Conservation (phyloP, 2,888 invertebrate species). For the Pollenia griseotomentosa region DNA sequence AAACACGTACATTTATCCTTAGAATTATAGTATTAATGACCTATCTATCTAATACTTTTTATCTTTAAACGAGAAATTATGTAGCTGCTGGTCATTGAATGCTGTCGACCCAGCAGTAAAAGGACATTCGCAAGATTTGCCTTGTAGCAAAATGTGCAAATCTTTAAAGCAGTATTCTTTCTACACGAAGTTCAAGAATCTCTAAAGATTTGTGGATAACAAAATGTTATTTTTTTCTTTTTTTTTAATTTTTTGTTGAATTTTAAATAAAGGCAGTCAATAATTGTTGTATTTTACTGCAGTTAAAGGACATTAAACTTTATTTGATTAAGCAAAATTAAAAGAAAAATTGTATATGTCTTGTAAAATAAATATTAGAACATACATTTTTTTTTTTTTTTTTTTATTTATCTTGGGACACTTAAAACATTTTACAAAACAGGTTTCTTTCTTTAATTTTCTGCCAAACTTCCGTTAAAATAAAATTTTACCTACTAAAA, state of each 20-base stretch:
- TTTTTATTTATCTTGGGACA: too few relatives aligned
- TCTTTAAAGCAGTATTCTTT: not conserved
- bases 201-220: not conserved
- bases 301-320: constrained; percentile 19
- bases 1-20: not conserved
- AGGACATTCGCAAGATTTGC: not conserved
- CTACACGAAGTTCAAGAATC: not conserved
- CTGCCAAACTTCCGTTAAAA: too few relatives aligned
- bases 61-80: constrained; percentile 9
- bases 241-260: not conserved
- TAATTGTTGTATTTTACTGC: constrained; percentile 5
- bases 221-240: not conserved
- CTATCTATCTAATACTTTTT: constrained; percentile 22
- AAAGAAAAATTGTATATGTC: not conserved
- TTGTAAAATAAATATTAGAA: not conserved
- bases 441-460: too few relatives aligned
- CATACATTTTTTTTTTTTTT: too few relatives aligned
- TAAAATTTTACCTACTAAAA: too few relatives aligned
- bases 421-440: too few relatives aligned
- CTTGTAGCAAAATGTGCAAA: constrained; percentile 8
- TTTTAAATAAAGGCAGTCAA: not conserved
- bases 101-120: not conserved
- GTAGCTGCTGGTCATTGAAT: not conserved
- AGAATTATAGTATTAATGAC: constrained; percentile 14
- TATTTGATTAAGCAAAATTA: not conserved